phyloP scores from a whole-genome alignment of 2,797 vertebrate species.

The Chaunax sp. region DNA sequence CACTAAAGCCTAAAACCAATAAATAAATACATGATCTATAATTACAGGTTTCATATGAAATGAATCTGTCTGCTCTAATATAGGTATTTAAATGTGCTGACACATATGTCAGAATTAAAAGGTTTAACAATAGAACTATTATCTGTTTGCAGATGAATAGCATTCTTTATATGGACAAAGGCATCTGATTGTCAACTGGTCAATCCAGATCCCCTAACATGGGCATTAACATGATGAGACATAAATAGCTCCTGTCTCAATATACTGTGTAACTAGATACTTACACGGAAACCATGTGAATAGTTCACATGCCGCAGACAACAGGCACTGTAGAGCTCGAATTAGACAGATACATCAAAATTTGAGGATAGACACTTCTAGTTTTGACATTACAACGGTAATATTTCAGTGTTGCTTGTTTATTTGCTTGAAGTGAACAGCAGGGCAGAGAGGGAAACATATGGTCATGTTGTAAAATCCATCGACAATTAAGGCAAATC shows the following conservation, averaged over 20 bases:
- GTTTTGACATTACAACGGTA: background rate
- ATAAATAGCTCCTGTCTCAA: constrained; percentile 79
- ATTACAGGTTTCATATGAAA: background rate
- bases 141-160: constrained; percentile 49
- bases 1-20: background rate
- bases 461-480: constrained; percentile 24
- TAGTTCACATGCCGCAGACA: constrained; percentile 60
- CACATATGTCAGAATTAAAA: constrained; percentile 12
- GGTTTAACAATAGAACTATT: constrained; percentile 52
- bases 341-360: constrained; percentile 27
- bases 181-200: constrained; percentile 77
- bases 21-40: background rate
- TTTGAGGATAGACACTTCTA: background rate
- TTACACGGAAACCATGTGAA: constrained; percentile 53
- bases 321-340: constrained; percentile 35
- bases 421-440: constrained; percentile 13
- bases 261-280: constrained; percentile 76
- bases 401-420: constrained; percentile 21
- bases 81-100: background rate
- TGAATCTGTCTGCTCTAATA: background rate
- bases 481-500: constrained; percentile 14
- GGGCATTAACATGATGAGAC: constrained; percentile 82
- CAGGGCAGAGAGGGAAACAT: constrained; percentile 13
- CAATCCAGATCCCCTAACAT: constrained; percentile 80
- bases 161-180: constrained; percentile 72